Base-by-base conservation (phyloP, 2,888 invertebrate genomes). In the Mycalesis mineus region DNA sequence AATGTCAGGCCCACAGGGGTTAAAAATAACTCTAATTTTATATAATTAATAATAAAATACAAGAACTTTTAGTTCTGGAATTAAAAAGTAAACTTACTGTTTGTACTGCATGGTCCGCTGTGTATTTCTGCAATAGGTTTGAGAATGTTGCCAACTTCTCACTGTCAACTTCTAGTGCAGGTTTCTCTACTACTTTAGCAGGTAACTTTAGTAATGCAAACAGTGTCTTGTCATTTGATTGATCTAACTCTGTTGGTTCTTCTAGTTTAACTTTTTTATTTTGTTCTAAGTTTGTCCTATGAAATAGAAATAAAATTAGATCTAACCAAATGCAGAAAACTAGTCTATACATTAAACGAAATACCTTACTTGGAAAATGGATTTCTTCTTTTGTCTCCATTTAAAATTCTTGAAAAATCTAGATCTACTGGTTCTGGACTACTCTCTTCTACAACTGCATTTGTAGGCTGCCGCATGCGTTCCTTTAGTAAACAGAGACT, bases 311-410 rank as follows among this genome's bases (percentile, higher is more conserved):
- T 22, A 22, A 22, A 22, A 22, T 22, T 22, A 22, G 22, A 22
- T 22, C 3, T 4, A 22, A 22, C 2, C 3, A 22, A 2, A 22
- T 5, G n/a, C 13, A 3, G n/a, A 36, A 36, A 13, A n/a, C 13
- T n/a, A n/a, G n/a, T n/a, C n/a, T n/a, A n/a, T n/a, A n/a, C n/a
- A n/a, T 14, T 14, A 14, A 3, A 5, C 2, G 0, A 22, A 8
- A 33, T 22, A 45, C 74, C 91, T 78, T 77, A 91, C 91, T 92
- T 93, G 17, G 91, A 85, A 84, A 96, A 96, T 7, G 96, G 96
- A 80, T 96, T 96, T 74, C 93, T 95, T 52, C 95, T 91, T 74
- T 95, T 96, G 50, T 92, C 91, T 17, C 91, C 80, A 61, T 88
- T 78, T 4, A 82, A 65, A 15, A 90, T 72, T 66, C 85, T 83